Base-by-base conservation (phyloP, 2,113 vertebrate species). In the Leptocoma aspasia region DNA sequence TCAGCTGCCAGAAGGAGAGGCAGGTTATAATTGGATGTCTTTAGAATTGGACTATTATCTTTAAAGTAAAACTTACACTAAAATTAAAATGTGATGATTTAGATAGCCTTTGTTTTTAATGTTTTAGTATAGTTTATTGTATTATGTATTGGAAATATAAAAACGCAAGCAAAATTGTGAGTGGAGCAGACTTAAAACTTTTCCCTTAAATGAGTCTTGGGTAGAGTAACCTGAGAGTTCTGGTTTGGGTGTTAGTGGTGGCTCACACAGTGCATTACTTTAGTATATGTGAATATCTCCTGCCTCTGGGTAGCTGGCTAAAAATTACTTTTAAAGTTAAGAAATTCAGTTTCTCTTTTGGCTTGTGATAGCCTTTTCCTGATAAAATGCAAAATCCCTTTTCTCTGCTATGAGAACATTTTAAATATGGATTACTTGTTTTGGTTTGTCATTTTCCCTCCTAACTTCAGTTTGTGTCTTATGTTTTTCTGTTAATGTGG, bases 1-100 rank as follows among this genome's bases (percentile, higher is more conserved):
- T 15, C 76, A 92, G 81, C 92, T 94, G 60, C 91, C 79, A 79
- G 80, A 66, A 94, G 75, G 81, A 89, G 87, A 87, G 72, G 26
- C 30, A 64, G 30, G 42, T 90, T 94, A 63, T 89, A 28, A 61
- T 81, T 89, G 76, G 13, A 52, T 72, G 28, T 44, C 39, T 79
- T 85, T 15, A 13, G 49, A 59, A 39, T 24, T 53, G 11, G 44
- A 12, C 27, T 75, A 11, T 31, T 82, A 60, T 61, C 82, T 88
- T 26, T 35, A 49, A 44, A 69, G 28, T 54, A 49, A 63, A 45
- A 22, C 31, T 39, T 39, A 50, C 3, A 41, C 2, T 41, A 39
- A 82, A 78, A 88, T 65, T 49, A 60, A 90, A 54, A 82, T 66
- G 9, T 63, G 19, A 7, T 71, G 0, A 31, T 76, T 70, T 71